A percentile compares a stretch with the other conserved stretches of the same genome.
Evolutionary conservation across 2,113 vertebrate species (phyloP).

Genomic region (Clarias magur): DNA sequence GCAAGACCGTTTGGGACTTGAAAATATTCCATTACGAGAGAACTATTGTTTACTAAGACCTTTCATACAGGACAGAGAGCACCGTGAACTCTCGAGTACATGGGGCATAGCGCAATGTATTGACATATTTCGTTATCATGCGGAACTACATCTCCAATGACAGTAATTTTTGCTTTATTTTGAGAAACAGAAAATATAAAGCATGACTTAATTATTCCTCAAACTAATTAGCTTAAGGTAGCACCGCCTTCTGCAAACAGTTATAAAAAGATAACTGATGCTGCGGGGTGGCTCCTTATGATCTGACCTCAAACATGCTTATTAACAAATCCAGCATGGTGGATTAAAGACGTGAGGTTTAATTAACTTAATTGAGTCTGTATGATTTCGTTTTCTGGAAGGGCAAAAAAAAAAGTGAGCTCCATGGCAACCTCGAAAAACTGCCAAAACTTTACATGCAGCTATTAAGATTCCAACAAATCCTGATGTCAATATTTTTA

Average conservation of each 20-base stretch:
- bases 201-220: no score
- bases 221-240: slow-evolving; percentile 21
- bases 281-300: slow-evolving; percentile 10
- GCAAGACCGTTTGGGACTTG: slow-evolving; percentile 22
- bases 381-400: not conserved
- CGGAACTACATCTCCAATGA: not conserved
- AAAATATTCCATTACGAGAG: slow-evolving; percentile 48
- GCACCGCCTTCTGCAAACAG: slow-evolving; percentile 30
- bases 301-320: not conserved
- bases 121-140: not conserved
- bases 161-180: not conserved
- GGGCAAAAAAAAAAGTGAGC: not conserved
- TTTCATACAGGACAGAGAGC: not conserved
- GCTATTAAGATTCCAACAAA: not conserved
- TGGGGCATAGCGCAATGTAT: not conserved
- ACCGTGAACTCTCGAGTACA: slow-evolving; percentile 3
- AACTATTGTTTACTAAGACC: slow-evolving; percentile 35
- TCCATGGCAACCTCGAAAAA: not conserved
- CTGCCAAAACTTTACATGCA: not conserved
- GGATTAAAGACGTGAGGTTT: not conserved
- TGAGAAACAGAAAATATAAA: not conserved
- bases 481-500: not conserved
- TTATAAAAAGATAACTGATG: slow-evolving; percentile 38
- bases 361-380: not conserved
- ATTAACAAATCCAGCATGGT: not conserved